Conservation (phyloP, 2,888 invertebrate species). For the Odontocolon sp. region DNA sequence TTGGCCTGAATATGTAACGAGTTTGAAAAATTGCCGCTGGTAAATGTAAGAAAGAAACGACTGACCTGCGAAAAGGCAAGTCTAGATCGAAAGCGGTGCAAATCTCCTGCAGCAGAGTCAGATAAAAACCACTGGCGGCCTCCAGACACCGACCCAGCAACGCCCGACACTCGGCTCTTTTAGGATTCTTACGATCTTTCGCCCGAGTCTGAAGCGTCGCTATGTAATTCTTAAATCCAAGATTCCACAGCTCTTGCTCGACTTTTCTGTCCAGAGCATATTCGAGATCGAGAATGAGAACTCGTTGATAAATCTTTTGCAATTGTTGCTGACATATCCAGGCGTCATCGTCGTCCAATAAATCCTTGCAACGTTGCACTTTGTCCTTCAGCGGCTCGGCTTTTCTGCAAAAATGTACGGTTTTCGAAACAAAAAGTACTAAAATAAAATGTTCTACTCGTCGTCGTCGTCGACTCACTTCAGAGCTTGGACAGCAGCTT, state of each 20-base stretch:
- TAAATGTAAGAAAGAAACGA: too few species aligned
- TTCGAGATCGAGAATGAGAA: conserved; percentile 90
- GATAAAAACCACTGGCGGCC: conserved; percentile 92
- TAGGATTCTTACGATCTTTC: conserved; percentile 91
- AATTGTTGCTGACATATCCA: conserved; percentile 82
- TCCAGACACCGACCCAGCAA: conserved; percentile 91
- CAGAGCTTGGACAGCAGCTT: conserved; percentile 89
- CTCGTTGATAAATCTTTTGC: conserved; percentile 80
- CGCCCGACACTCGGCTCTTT: conserved; percentile 88
- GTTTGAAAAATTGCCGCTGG: too few species aligned
- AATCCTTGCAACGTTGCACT: conserved; percentile 85
- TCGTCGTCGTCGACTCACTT: conserved; percentile 82
- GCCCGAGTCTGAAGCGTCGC: conserved; percentile 88
- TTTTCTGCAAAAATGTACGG: conserved; percentile 82
- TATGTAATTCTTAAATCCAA: conserved; percentile 94
- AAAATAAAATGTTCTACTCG: neutral
- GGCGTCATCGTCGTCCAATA: conserved; percentile 81
- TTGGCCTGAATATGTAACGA: too few species aligned
- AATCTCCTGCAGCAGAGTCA: conserved; percentile 90
- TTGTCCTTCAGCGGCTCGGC: conserved; percentile 88
- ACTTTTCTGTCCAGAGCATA: conserved; percentile 94
- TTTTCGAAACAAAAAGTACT: neutral
- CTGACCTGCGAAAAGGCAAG: conserved; percentile 86
- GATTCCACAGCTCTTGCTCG: conserved; percentile 94
- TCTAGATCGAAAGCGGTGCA: conserved; percentile 91